phyloP scores from a whole-genome alignment of 2,113 vertebrate species.

The Sisor rabdophorus region DNA sequence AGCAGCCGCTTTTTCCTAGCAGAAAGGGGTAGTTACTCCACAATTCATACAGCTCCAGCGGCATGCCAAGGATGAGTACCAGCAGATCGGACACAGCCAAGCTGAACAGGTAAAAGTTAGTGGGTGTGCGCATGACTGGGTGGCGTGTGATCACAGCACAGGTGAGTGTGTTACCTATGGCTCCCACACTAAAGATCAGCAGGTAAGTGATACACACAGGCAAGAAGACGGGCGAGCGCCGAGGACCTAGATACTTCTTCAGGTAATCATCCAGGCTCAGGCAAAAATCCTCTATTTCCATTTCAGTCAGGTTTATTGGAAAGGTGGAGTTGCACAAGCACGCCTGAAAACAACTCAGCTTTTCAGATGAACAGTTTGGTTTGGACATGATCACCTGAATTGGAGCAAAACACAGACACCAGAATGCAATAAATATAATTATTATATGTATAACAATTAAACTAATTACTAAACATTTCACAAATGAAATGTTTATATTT shows the following conservation, averaged over 20 bases:
- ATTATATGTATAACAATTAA: neutral
- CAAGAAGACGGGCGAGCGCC: constrained; percentile 73
- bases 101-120: constrained; percentile 94
- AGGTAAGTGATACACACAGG: constrained; percentile 84
- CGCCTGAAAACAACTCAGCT: constrained; percentile 27
- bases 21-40: constrained; percentile 91
- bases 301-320: constrained; percentile 42
- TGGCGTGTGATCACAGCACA: constrained; percentile 82
- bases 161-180: constrained; percentile 81
- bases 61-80: constrained; percentile 88
- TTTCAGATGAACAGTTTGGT: constrained; percentile 63
- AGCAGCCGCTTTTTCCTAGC: constrained; percentile 79
- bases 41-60: constrained; percentile 88
- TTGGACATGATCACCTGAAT: constrained; percentile 47
- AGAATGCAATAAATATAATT: neutral
- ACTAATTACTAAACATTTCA: too few relatives aligned
- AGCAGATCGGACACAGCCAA: constrained; percentile 87
- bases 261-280: constrained; percentile 74
- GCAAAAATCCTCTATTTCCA: constrained; percentile 66
- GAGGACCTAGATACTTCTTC: constrained; percentile 77
- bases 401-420: neutral
- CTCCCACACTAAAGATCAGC: constrained; percentile 82
- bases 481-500: too few relatives aligned
- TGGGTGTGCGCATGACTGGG: constrained; percentile 86
- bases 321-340: constrained; percentile 65